Conservation (phyloP, 2,888 invertebrate species). For the Oscheius sp. region DNA sequence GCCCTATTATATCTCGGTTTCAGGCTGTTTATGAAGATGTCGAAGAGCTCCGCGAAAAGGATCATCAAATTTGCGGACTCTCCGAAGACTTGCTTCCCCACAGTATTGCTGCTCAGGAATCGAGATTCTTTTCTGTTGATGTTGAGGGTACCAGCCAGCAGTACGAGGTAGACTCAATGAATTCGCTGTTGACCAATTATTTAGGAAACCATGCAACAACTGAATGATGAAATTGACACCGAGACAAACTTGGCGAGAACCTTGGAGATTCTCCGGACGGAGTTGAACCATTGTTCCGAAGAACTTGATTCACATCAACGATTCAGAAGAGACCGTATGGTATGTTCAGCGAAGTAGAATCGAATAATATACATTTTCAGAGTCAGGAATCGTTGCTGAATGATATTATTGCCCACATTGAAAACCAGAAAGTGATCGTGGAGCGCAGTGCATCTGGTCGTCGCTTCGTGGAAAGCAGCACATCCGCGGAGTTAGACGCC, state of each 20-base stretch:
- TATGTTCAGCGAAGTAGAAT: too few species aligned
- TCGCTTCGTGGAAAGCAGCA: constrained; percentile 59
- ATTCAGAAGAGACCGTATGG: constrained; percentile 28
- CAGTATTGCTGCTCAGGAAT: constrained; percentile 57
- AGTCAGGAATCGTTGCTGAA: constrained; percentile 52
- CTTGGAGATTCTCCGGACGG: constrained; percentile 49
- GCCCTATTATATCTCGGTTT: not conserved
- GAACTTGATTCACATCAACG: constrained; percentile 48
- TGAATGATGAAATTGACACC: constrained; percentile 38
- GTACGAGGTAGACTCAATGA: constrained; percentile 44
- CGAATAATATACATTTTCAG: constrained; percentile 41
- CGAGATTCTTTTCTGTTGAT: constrained; percentile 65
- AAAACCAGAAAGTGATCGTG: constrained; percentile 56
- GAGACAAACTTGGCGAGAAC: constrained; percentile 57
- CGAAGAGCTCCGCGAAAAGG: constrained; percentile 26
- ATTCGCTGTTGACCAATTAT: not conserved
- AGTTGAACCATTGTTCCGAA: constrained; percentile 54
- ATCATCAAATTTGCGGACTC: constrained; percentile 39
- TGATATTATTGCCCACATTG: constrained; percentile 58
- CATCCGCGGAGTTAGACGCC: constrained; percentile 48
- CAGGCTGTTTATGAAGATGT: constrained; percentile 28
- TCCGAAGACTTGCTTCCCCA: constrained; percentile 49
- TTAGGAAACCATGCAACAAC: constrained; percentile 32
- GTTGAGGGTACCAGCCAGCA: constrained; percentile 58
- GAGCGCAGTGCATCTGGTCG: constrained; percentile 48